A percentile compares a stretch with the other conserved stretches of the same genome.
Conservation (phyloP, 37 sponge, comb jelly and placozoan genomes). For the Theonella swinhoei region DNA sequence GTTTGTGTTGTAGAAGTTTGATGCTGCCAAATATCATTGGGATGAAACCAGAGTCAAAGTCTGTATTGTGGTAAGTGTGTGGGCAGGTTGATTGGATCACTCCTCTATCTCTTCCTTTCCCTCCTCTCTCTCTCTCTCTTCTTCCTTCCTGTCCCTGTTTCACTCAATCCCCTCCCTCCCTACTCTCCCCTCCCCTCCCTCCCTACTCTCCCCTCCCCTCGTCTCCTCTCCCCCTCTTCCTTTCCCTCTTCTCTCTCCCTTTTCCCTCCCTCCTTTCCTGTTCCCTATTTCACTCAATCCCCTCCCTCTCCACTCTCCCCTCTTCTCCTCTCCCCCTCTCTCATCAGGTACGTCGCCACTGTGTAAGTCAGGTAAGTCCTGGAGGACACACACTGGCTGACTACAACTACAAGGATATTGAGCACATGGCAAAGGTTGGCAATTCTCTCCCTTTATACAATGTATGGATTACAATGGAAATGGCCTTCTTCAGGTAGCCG, state of each 20-base stretch:
- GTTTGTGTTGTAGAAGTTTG: slow-evolving; percentile 54
- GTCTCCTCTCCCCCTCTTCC: not conserved
- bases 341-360: slow-evolving; percentile 65
- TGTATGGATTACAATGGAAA: no score
- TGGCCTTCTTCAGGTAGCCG: slow-evolving; percentile 64
- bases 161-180: not conserved
- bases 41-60: slow-evolving; percentile 69
- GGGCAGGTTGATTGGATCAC: not conserved
- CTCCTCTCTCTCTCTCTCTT: not conserved
- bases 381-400: slow-evolving; percentile 57
- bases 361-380: slow-evolving; percentile 67
- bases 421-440: slow-evolving; percentile 76
- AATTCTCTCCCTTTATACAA: no score
- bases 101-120: not conserved
- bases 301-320: slow-evolving; percentile 11
- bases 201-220: not conserved
- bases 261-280: not conserved
- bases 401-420: slow-evolving; percentile 96
- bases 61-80: slow-evolving; percentile 61
- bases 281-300: not conserved
- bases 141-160: not conserved
- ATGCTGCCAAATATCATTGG: slow-evolving; percentile 91
- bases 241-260: not conserved
- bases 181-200: not conserved
- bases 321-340: not conserved